phyloP scores from a whole-genome alignment of 2,113 vertebrate genomes.

The Plectropomus leopardus region DNA sequence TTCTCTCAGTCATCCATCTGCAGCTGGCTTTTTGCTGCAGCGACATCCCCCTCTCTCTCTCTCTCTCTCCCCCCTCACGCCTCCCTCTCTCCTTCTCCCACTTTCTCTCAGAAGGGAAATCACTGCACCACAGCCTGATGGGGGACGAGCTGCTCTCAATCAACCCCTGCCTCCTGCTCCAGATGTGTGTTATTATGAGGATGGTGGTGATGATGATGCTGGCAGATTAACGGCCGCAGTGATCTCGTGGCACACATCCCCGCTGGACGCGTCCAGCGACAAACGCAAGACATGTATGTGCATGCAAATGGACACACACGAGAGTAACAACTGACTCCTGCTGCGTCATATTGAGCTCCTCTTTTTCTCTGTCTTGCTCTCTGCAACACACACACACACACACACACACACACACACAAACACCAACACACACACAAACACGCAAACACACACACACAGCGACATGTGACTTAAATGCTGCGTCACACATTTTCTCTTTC shows the following conservation, averaged over 20 bases:
- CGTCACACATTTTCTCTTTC: constrained; percentile 43
- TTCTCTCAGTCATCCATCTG: constrained; percentile 64
- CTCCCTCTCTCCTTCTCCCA: constrained; percentile 54
- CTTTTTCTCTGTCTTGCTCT: constrained; percentile 18
- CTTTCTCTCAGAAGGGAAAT: constrained; percentile 68
- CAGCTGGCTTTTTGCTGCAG: constrained; percentile 78
- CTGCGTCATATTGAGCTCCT: constrained; percentile 59
- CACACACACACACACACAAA: not conserved
- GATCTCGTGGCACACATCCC: not conserved
- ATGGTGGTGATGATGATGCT: constrained; percentile 1
- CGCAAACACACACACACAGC: constrained; percentile 15
- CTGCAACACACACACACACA: constrained; percentile 32
- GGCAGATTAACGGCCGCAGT: constrained; percentile 7
- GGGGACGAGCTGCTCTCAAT: constrained; percentile 47
- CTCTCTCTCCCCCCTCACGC: constrained; percentile 24
- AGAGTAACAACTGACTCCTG: constrained; percentile 51
- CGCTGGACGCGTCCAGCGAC: not conserved
- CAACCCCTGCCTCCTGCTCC: constrained; percentile 36
- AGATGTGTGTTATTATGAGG: constrained; percentile 48
- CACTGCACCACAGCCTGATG: constrained; percentile 71
- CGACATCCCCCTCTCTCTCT: constrained; percentile 48
- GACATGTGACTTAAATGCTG: constrained; percentile 53
- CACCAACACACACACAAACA: constrained; percentile 25
- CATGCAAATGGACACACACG: not conserved
- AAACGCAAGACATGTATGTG: not conserved